Evolutionary conservation across 2,113 vertebrate genomes (phyloP), one percentile per base, ranked within the genome.

Genomic region (Mustelus asterias): DNA sequence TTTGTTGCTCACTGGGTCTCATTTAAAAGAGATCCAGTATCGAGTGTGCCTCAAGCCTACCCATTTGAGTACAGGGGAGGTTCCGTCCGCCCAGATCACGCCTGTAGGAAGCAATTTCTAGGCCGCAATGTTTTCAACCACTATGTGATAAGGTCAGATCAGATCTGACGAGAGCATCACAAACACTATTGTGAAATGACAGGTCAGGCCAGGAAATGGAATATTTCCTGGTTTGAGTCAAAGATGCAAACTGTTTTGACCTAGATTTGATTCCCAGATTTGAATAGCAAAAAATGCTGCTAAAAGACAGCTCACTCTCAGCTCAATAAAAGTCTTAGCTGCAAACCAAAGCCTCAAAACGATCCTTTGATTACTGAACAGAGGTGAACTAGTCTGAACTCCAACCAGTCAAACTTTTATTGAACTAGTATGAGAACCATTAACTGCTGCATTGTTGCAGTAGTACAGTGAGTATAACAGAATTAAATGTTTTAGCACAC

Each of bases 181-280:
- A 95, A 95, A 76, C 69, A 54, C 26, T 54, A 70, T 54, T 95
- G 94, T 48, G 94, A 95, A 95, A 72, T 16, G 41, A 54, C 94
- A 95, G 94, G 94, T 95, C 94, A 95, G 94, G 94, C 67, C 94
- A 95, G 94, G 94, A 95, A 95, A 95, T 95, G 93, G 69, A 95
- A 95, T 95, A 41, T 95, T 95, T 95, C 65, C 93, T 95, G 93
- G 94, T 76, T 95, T 76, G 94, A 70, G 44, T 95, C 69, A 95
- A 95, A 95, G 41, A 72, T 72, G 69, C 69, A 54, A 72, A 44
- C 69, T 72, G 94, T 72, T 70, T 72, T 95, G 94, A 95, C 94
- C 67, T 95, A 95, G 94, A 95, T 95, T 95, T 72, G 41, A 95
- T 72, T 95, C 94, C 69, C 94, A 72, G 67, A 72, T 72, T 95